Percentiles rank a stretch among this genome's conserved stretches.
Evolutionary conservation across 1,140 invertebrate genomes (phyloP).

Genomic region (Bombyx mori): ASM3026992v2 NC_085124.1:5281001-5281500

Average conservation of each 20-base stretch:
- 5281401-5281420: conserved; percentile 40
- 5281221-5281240: conserved; percentile 64
- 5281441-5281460: conserved; percentile 62
- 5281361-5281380: conserved; percentile 1
- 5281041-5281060: not conserved
- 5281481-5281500: conserved; percentile 69
- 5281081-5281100: conserved; percentile 9
- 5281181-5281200: conserved; percentile 64
- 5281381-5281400: conserved; percentile 52
- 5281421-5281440: conserved; percentile 64
- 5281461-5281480: conserved; percentile 61
- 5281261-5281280: conserved; percentile 14
- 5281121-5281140: conserved; percentile 52
- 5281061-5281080: conserved; percentile 2
- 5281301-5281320: too few relatives aligned
- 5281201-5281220: conserved; percentile 64
- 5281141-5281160: conserved; percentile 51
- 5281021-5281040: not conserved
- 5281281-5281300: too few relatives aligned
- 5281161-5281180: conserved; percentile 57
- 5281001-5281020: not conserved
- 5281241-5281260: conserved; percentile 57
- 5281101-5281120: conserved; percentile 56
- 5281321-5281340: not conserved
- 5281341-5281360: not conserved